Conservation (phyloP, 2,888 invertebrate species). For the Acronicta aceris region DNA sequence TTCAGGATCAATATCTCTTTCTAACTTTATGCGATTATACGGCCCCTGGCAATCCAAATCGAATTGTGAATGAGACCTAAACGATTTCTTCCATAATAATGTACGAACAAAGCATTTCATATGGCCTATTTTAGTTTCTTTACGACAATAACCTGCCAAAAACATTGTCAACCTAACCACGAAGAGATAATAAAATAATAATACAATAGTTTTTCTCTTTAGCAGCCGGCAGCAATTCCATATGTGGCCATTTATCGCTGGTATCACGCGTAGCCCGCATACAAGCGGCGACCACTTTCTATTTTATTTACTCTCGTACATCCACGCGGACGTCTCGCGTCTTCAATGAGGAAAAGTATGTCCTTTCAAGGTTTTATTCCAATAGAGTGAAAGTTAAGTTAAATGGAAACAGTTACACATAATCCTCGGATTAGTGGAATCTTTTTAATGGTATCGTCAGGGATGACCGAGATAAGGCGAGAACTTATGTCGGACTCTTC, state of each 20-base stretch:
- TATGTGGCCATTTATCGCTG: constrained; percentile 49
- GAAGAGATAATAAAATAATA: constrained; percentile 47
- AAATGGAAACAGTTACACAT: constrained; percentile 6
- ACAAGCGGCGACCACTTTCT: constrained; percentile 60
- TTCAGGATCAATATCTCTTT: too few relatives aligned
- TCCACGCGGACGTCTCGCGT: constrained; percentile 37
- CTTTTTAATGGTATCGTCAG: too few relatives aligned
- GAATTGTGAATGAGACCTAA: neutral
- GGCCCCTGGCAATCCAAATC: neutral
- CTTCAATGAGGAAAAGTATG: constrained; percentile 10
- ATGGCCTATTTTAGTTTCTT: constrained; percentile 16
- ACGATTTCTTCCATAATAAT: neutral
- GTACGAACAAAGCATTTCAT: constrained; percentile 4
- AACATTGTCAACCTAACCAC: constrained; percentile 25
- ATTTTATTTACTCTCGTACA: constrained; percentile 58
- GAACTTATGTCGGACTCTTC: too few relatives aligned
- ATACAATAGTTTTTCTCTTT: constrained; percentile 43
- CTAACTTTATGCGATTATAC: too few relatives aligned
- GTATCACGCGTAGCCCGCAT: constrained; percentile 41
- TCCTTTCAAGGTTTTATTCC: constrained; percentile 13
- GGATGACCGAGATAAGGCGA: too few relatives aligned
- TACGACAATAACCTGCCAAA: constrained; percentile 1
- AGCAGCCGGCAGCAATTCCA: constrained; percentile 7
- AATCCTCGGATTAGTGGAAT: too few relatives aligned
- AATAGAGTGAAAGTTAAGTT: constrained; percentile 26